Evolutionary conservation across 2,113 vertebrate genomes (phyloP).

Genomic region (Myotis lucifugus): DNA sequence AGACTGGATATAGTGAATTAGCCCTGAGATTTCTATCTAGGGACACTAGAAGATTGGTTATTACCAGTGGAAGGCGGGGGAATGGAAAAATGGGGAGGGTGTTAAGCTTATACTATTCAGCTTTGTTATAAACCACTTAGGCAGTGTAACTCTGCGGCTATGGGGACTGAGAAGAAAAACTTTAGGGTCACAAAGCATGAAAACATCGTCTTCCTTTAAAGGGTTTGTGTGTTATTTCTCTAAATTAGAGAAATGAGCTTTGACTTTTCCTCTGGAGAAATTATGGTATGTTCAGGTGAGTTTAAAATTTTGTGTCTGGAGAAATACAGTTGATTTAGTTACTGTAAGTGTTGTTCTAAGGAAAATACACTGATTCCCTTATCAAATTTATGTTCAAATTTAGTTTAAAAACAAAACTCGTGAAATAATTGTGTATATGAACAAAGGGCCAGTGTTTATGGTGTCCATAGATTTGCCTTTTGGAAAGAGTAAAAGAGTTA

Average conservation of each 20-base stretch:
- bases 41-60: background rate
- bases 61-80: background rate
- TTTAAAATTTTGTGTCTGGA: conserved; percentile 45
- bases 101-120: background rate
- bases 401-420: conserved; percentile 1
- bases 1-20: conserved; percentile 10
- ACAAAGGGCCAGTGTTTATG: background rate
- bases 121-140: conserved; percentile 29
- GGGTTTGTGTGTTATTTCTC: background rate
- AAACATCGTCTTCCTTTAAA: conserved; percentile 49
- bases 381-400: conserved; percentile 45
- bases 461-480: background rate
- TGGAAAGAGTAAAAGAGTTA: background rate
- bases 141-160: background rate
- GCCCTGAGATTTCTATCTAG: background rate
- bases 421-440: conserved; percentile 28
- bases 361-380: background rate
- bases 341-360: background rate
- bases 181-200: conserved; percentile 1
- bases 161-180: conserved; percentile 13
- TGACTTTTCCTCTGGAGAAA: conserved; percentile 5
- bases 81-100: background rate
- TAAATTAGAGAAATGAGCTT: conserved; percentile 31
- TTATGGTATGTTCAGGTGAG: background rate
- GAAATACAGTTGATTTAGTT: conserved; percentile 37